Conservation (phyloP, 2,797 vertebrate genomes). For the Acanthornis magna region DNA sequence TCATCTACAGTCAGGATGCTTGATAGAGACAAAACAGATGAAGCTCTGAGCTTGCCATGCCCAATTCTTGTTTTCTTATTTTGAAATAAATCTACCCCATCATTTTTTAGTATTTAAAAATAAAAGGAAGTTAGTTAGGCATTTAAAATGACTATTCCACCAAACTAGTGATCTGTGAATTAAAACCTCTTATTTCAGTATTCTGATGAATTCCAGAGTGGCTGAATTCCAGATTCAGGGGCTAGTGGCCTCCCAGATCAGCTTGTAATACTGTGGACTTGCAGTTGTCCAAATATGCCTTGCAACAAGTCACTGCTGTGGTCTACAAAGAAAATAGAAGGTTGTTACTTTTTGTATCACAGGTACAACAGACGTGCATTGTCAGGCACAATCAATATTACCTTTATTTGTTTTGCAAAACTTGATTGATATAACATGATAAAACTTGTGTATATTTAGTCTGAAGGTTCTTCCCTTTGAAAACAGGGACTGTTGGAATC, state of each 20-base stretch:
- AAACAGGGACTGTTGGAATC: not conserved
- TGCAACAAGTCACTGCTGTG: not conserved
- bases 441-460: not conserved
- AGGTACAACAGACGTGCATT: not conserved
- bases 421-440: not conserved
- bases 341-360: not conserved
- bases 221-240: not conserved
- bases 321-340: not conserved
- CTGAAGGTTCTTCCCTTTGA: not conserved
- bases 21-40: not conserved
- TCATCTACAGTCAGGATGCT: not conserved
- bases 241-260: not conserved
- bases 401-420: not conserved
- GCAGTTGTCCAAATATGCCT: not conserved
- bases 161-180: not conserved
- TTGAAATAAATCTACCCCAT: not conserved
- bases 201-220: not conserved
- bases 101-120: not conserved
- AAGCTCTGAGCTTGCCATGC: not conserved
- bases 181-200: not conserved
- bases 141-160: not conserved
- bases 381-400: not conserved
- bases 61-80: not conserved
- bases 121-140: not conserved
- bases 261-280: not conserved